These are phyloP conservation scores for Apis dorsata DNA, from an alignment of 1,140 invertebrate genomes.

Conservation along the genomic window DNA sequence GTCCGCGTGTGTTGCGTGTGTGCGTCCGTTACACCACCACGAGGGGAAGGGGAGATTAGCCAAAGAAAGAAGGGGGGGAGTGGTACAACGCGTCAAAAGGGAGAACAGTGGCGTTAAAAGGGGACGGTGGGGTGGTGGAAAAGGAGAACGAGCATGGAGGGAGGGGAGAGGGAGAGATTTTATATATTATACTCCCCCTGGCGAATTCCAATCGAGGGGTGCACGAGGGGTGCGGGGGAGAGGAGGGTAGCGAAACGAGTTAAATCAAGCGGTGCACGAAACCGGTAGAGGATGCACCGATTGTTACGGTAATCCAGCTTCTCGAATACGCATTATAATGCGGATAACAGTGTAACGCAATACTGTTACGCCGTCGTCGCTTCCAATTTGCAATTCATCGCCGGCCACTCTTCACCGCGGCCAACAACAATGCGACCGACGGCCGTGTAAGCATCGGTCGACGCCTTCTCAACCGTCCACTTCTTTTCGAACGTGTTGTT, in stretches of 20 bases:
- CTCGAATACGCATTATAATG: constrained; percentile 53
- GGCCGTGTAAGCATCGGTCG: constrained; percentile 12
- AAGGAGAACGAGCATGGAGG: background rate
- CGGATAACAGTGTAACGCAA: constrained; percentile 44
- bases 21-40: too few species aligned
- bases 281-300: constrained; percentile 48
- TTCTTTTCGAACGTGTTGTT: background rate
- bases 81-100: too few species aligned
- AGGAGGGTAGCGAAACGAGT: constrained; percentile 11
- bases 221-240: background rate
- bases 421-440: constrained; percentile 29
- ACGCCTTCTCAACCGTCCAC: constrained; percentile 28
- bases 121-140: too few species aligned
- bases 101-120: too few species aligned
- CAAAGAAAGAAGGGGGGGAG: background rate
- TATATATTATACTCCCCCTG: background rate
- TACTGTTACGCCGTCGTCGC: constrained; percentile 40
- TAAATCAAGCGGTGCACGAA: constrained; percentile 41
- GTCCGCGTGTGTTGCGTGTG: too few species aligned
- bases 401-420: background rate
- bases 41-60: background rate
- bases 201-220: background rate
- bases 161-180: background rate
- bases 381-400: constrained; percentile 55
- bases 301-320: constrained; percentile 61